Evolutionary conservation across 2,888 invertebrate species (phyloP), one percentile per base, ranked within the genome.

Genomic region (Chrysolina haemoptera): DNA sequence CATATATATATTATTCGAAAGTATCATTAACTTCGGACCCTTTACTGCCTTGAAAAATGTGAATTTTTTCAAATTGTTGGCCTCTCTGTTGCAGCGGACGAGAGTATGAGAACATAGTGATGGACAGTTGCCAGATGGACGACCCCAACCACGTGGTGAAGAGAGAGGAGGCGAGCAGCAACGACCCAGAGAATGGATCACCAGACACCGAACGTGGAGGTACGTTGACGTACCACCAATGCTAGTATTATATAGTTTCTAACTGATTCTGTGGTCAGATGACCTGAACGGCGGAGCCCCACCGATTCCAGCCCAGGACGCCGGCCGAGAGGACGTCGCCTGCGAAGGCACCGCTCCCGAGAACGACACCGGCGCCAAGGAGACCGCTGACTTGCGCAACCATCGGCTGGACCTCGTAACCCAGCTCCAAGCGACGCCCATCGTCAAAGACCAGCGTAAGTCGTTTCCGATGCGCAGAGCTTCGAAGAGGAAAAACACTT

Each of bases 81-180:
- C 53, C 18, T 53, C 9, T 77, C 59, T 69, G 77, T 90, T 90
- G 55, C 90, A 96, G 96, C 88, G 95, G 95, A 41, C 92, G 94
- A 68, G 98, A 98, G 88, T 95, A 95, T 84, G 94, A 95, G 82
- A 95, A 97, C 86, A 92, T 97, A 68, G 95, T 98, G 64, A 94
- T 98, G 94, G 98, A 98, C 88, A 95, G 95, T 88, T 97, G 96
- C 87, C 98, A 98, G 89, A 88, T 97, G 85, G 96, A 96, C 87
- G 95, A 95, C 83, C 94, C 93, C 82, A 92, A 93, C 43, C 92
- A 92, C 85, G 92, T 93, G 78, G 96, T 95, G 35, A 96, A 96
- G 86, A 90, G 96, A 77, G 96, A 96, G 89, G 96, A 96, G 85
- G 90, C 93, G 0, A 88, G 89, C 76, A 87, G 86, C 79, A 94